Conservation (phyloP, 2,888 invertebrate genomes). For the Dendrolimus houi region DNA sequence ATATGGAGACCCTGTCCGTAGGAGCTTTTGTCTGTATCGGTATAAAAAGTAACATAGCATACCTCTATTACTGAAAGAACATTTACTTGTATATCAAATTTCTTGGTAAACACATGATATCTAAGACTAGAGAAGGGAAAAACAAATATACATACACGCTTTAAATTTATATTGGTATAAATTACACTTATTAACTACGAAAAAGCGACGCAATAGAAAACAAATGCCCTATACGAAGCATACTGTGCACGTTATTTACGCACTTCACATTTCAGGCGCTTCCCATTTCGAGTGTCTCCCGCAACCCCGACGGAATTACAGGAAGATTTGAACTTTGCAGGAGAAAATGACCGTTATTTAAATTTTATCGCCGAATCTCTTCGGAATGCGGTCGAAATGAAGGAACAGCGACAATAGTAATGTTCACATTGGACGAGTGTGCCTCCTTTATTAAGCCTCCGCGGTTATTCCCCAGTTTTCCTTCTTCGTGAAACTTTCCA, state of each 20-base stretch:
- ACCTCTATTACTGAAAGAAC: too few relatives aligned
- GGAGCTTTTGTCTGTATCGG: too few relatives aligned
- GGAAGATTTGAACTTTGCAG: conserved; percentile 29
- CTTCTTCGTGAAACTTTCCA: conserved; percentile 10
- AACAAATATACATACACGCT: too few relatives aligned
- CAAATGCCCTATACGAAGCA: background rate
- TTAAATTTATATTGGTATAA: too few relatives aligned
- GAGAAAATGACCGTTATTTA: conserved; percentile 39
- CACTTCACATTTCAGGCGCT: background rate
- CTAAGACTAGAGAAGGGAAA: too few relatives aligned
- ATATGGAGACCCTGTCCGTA: too few relatives aligned
- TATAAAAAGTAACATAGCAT: too few relatives aligned
- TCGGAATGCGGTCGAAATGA: conserved; percentile 31
- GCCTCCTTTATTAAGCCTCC: conserved; percentile 29
- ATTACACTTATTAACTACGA: too few relatives aligned
- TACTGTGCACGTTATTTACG: background rate
- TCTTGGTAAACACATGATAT: too few relatives aligned
- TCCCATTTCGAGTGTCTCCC: background rate
- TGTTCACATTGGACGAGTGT: conserved; percentile 25
- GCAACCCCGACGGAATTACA: conserved; percentile 6
- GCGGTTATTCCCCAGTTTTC: conserved; percentile 13
- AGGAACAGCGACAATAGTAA: conserved; percentile 32
- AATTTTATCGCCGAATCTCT: conserved; percentile 38
- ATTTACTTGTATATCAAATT: too few relatives aligned
- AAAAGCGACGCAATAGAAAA: conserved; percentile 4